Conservation (phyloP, 2,113 vertebrate species). For the Lathamus discolor region DNA sequence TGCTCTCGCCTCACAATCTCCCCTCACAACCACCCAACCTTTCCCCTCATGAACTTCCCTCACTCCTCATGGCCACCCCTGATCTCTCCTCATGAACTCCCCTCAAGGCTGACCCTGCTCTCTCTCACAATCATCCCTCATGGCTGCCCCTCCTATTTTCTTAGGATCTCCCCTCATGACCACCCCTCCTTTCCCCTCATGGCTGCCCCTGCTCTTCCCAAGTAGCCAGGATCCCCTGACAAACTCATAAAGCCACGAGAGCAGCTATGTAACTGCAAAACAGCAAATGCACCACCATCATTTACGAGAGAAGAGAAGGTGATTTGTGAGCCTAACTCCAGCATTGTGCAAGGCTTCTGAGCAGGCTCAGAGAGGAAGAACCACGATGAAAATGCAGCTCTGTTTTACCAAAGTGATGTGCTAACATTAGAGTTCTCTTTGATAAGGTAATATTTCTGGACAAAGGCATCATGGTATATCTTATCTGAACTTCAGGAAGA, state of each 20-base stretch:
- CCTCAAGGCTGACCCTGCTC: no score
- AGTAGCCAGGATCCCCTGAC: background rate
- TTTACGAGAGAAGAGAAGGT: background rate
- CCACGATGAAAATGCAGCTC: background rate
- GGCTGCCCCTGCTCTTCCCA: background rate
- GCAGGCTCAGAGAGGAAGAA: background rate
- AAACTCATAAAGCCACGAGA: background rate
- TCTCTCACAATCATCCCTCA: no score
- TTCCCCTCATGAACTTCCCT: no score
- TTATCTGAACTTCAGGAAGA: slow-evolving; percentile 32
- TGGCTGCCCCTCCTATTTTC: no score
- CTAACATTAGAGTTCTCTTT: background rate
- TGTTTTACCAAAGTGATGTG: background rate
- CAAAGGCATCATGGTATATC: background rate
- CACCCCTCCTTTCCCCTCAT: background rate
- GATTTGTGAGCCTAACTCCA: background rate
- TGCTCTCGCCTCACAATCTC: background rate
- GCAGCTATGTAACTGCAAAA: background rate
- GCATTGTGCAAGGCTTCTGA: background rate
- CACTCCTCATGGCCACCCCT: no score
- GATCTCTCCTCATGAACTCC: no score
- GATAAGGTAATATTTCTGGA: background rate
- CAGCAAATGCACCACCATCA: background rate
- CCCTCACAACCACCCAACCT: background rate
- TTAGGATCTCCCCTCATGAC: background rate